phyloP scores from a whole-genome alignment of 2,888 invertebrate genomes.

The Choristoneura rosaceana region DNA sequence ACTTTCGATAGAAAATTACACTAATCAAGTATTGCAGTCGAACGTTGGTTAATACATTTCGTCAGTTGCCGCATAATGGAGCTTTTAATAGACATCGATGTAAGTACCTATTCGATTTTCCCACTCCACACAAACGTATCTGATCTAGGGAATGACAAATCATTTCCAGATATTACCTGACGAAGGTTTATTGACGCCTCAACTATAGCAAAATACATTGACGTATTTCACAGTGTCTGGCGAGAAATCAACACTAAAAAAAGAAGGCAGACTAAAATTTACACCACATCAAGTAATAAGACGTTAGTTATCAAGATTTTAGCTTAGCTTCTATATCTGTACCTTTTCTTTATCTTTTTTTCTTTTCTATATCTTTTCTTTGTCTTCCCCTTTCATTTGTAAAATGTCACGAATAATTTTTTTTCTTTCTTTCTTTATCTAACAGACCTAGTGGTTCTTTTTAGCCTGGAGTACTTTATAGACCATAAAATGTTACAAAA shows the following conservation, averaged over 20 bases:
- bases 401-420: too few species aligned
- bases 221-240: neutral
- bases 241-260: neutral
- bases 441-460: too few species aligned
- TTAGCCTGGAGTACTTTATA: too few species aligned
- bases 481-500: too few species aligned
- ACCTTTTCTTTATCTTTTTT: too few species aligned
- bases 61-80: constrained; percentile 1
- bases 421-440: too few species aligned
- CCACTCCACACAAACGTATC: neutral
- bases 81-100: constrained; percentile 20
- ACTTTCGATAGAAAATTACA: neutral
- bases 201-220: neutral
- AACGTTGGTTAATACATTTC: neutral
- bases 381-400: too few species aligned
- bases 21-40: constrained; percentile 14
- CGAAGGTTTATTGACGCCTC: constrained; percentile 1
- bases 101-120: constrained; percentile 3
- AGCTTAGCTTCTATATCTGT: neutral
- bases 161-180: neutral
- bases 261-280: neutral
- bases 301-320: neutral
- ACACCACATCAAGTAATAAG: neutral
- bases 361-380: too few species aligned
- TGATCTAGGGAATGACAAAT: constrained; percentile 6